These are phyloP conservation scores for Doryteuthis pealeii DNA, from an alignment of 1,140 invertebrate species.

Conservation along the genomic window DNA sequence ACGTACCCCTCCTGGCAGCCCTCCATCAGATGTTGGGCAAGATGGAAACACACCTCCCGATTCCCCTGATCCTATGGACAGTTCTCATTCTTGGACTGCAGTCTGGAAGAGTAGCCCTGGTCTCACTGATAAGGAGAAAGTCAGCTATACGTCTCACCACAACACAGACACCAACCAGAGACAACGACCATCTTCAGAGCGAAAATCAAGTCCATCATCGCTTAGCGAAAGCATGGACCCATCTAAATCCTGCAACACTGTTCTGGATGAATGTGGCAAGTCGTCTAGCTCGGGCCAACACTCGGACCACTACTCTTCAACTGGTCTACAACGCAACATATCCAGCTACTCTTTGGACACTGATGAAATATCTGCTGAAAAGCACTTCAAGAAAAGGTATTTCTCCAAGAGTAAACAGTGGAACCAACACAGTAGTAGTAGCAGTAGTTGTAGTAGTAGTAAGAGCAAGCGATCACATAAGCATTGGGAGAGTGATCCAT, in stretches of 20 bases:
- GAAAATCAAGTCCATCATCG: background rate
- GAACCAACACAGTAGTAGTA: background rate
- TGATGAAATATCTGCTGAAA: background rate
- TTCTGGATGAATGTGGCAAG: background rate
- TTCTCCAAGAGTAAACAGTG: slow-evolving; percentile 8
- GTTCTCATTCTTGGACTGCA: background rate
- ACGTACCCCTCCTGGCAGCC: background rate
- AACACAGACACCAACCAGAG: background rate
- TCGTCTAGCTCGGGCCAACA: background rate
- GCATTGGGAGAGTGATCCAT: background rate
- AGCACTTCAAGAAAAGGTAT: background rate
- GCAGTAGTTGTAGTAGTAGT: background rate
- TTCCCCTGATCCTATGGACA: background rate
- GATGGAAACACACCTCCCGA: slow-evolving; percentile 1
- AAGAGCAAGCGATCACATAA: background rate
- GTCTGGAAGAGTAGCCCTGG: background rate
- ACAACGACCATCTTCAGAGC: background rate
- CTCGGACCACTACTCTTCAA: background rate
- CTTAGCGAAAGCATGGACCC: background rate
- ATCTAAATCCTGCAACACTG: background rate
- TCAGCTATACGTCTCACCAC: background rate
- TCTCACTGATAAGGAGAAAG: background rate
- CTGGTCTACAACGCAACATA: background rate
- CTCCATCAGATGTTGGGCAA: background rate
- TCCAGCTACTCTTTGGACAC: background rate